Percentiles rank a stretch among this genome's conserved stretches.
Evolutionary conservation across 2,113 vertebrate genomes (phyloP).

Genomic region (Microcebus tavaratra): DNA sequence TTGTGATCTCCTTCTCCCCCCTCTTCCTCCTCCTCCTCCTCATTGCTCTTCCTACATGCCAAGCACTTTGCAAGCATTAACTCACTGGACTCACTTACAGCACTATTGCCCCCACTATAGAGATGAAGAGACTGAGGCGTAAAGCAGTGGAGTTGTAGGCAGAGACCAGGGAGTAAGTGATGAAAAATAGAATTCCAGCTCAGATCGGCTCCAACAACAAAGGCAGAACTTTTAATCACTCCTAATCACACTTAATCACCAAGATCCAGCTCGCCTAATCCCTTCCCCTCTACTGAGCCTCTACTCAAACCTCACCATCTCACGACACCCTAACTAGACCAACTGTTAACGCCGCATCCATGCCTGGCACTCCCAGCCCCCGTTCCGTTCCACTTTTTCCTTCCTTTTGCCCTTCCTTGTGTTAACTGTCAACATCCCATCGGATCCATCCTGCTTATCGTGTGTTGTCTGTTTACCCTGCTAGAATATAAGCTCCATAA

Average conservation of each 20-base stretch:
- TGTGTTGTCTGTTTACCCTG: not conserved
- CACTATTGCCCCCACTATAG: no score
- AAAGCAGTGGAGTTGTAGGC: not conserved
- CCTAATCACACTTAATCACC: not conserved
- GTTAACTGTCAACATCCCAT: not conserved
- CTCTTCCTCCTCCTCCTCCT: accelerated
- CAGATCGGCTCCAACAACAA: not conserved
- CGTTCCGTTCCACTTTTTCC: not conserved
- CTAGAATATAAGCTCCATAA: not conserved
- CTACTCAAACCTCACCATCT: not conserved
- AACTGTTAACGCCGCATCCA: not conserved
- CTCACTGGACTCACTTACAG: not conserved
- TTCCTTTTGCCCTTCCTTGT: not conserved
- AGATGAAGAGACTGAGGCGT: not conserved
- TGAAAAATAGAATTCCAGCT: not conserved
- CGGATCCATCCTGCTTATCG: not conserved
- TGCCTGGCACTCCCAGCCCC: accelerated
- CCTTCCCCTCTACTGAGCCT: not conserved
- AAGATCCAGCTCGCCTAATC: not conserved
- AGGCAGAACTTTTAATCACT: not conserved
- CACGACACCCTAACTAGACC: not conserved
- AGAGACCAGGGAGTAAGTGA: not conserved
- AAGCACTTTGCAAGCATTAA: not conserved
- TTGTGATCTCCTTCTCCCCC: not conserved
- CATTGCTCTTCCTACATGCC: not conserved